Base-by-base conservation (phyloP, 2,888 invertebrate genomes). In the Trachelus stipa region DNA sequence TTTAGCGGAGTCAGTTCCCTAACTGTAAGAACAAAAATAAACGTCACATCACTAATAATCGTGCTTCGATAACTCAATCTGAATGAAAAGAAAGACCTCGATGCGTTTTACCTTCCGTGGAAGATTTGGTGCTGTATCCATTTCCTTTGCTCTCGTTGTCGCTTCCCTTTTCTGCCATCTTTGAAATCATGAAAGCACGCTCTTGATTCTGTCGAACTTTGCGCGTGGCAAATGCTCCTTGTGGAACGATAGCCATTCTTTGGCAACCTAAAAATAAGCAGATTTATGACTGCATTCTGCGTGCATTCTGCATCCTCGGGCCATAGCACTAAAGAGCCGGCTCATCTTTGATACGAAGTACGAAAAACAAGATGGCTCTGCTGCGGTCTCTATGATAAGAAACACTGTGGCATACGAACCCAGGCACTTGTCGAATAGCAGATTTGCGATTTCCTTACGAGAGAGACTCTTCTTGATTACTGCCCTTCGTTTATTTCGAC, bases 181-280 rank as follows among this genome's bases (percentile, higher is more conserved):
- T 94, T 1, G 93, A 92, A 69, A 94, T 82, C 83, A 93, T 93
- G 91, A 94, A 92, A 73, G 94, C 93, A 56, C 92, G 92, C 74
- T 88, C 82, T 82, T 93, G 92, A 34, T 93, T 93, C 85, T 94
- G 93, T 33, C 95, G 94, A 79, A 96, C 93, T 91, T 96, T 96
- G 82, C 93, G 93, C 15, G 94, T 95, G 23, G 95, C 95, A 90
- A 95, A 96, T n/a, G 95, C 95, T 69, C 95, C 95, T 84, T 96
- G 96, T 0, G 96, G 96, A 83, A 96, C 93, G n/a, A 95, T 93
- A 75, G 96, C 93, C 96, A 96, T 96, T 73, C 87, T 92, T 79
- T 88, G 90, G 79, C 90, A 90, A 82, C 84, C 90, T 85, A 80
- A 23, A 81, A 80, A 12, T 15, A 6, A 40, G 6, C 6, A 40